Conservation (phyloP, 2,113 vertebrate species). For the Caloenas nicobarica region DNA sequence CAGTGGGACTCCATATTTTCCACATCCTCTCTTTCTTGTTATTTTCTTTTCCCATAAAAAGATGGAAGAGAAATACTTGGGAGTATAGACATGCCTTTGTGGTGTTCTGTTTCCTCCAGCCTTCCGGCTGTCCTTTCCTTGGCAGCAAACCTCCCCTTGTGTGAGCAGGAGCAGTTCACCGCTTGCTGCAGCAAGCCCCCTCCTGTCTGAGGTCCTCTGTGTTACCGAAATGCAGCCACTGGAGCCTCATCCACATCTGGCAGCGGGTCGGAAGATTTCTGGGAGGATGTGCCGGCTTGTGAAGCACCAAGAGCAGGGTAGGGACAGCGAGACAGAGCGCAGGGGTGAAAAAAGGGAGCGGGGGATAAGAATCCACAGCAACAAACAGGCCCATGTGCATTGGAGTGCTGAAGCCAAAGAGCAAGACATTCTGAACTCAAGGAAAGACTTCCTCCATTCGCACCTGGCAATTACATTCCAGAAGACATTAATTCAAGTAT, state of each 20-base stretch:
- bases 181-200: neutral
- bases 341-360: neutral
- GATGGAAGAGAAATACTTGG: neutral
- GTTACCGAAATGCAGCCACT: neutral
- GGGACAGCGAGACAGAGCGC: neutral
- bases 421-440: neutral
- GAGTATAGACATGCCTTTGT: neutral
- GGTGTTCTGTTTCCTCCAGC: neutral
- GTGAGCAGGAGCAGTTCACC: neutral
- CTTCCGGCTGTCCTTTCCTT: neutral
- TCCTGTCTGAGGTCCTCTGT: neutral
- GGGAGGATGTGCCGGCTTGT: neutral
- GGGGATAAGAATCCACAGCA: neutral
- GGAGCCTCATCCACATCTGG: neutral
- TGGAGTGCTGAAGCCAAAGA: neutral
- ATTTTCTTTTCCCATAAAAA: neutral
- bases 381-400: accelerated
- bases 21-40: neutral
- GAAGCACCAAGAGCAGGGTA: accelerated
- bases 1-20: neutral
- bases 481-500: accelerated
- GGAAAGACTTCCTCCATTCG: neutral
- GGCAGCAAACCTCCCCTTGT: neutral
- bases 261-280: neutral
- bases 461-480: neutral